These are phyloP conservation scores for Troides helena DNA, from an alignment of 2,888 invertebrate genomes.

Conservation along the genomic window DNA sequence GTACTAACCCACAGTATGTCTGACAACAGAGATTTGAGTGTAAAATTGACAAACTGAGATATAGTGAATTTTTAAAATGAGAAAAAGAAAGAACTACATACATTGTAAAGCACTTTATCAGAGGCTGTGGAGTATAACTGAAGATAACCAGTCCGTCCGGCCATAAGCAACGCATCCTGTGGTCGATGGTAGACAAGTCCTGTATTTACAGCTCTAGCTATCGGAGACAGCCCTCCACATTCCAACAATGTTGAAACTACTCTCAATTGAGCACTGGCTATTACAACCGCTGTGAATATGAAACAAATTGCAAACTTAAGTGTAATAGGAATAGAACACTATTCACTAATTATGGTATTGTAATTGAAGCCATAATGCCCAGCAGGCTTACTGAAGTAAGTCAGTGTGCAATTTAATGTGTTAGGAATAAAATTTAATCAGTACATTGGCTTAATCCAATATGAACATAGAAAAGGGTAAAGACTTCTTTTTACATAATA, in stretches of 20 bases:
- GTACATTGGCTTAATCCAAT: too few species aligned
- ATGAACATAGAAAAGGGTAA: too few species aligned
- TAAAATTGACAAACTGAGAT: too few species aligned
- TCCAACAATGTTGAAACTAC: slow-evolving; percentile 66
- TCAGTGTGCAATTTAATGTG: too few species aligned
- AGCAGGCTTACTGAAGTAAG: too few species aligned
- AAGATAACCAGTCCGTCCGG: slow-evolving; percentile 67
- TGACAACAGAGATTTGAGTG: too few species aligned
- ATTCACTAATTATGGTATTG: background rate
- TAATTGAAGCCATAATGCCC: too few species aligned
- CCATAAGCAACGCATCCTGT: slow-evolving; percentile 58
- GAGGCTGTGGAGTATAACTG: slow-evolving; percentile 68
- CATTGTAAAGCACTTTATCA: slow-evolving; percentile 72
- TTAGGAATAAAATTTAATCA: too few species aligned
- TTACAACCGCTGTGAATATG: slow-evolving; percentile 59
- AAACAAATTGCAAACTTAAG: background rate
- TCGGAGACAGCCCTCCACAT: slow-evolving; percentile 68
- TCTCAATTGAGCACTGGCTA: slow-evolving; percentile 62
- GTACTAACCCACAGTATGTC: too few species aligned
- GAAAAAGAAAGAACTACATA: slow-evolving; percentile 41
- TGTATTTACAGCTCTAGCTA: slow-evolving; percentile 53
- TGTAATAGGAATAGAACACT: background rate
- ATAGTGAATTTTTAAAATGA: too few species aligned
- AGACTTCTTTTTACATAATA: too few species aligned
- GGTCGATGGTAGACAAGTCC: slow-evolving; percentile 55